Base-by-base conservation (phyloP, 2,888 invertebrate genomes). In the Leucophora obtusa region DNA sequence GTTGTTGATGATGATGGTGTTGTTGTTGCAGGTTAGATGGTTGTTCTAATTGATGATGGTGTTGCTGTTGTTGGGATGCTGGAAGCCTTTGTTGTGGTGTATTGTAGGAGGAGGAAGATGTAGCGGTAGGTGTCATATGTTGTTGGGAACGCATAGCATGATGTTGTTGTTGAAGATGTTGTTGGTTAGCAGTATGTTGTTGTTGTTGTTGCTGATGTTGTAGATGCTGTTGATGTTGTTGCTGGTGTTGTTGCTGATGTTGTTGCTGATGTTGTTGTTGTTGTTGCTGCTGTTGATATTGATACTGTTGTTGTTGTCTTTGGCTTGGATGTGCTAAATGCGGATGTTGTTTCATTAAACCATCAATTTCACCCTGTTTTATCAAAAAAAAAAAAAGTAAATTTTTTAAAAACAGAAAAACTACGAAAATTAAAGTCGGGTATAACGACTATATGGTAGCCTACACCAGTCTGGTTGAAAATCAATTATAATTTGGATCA, bases 261-360 rank as follows among this genome's bases (percentile, higher is more conserved):
- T 93, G 90, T 54, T 93, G 93, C 89, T 94, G 94, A 82, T 94
- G 93, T 83, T 94, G 92, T 0, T 85, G 85, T 14, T 92, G 92
- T 87, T 92, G 93, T 84, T 93, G 91, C 71, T 93, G 93, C 78
- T 92, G 92, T 2, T 85, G 85, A 11, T 86, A 86, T 54, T 85
- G 86, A 43, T 83, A 83, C 35, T 86, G 87, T 38, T 85, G 88
- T 66, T 84, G 87, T 62, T 88, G 88, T 82, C 93, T 92, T 89
- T 93, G 93, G 84, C 93, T 92, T 71, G 94, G 94, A 86, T 93
- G 93, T 68, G 94, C 93, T 82, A 94, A 90, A 89, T 94, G 95
- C 58, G 94, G 95, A 91, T 95, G 95, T 85, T 95, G 94, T 84
- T 95, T 92, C 92, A 96, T 95, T 84, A 96, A 91, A 56, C 94